Conservation (phyloP, 2,797 vertebrate genomes). For the Chaetophractus vellerosus region DNA sequence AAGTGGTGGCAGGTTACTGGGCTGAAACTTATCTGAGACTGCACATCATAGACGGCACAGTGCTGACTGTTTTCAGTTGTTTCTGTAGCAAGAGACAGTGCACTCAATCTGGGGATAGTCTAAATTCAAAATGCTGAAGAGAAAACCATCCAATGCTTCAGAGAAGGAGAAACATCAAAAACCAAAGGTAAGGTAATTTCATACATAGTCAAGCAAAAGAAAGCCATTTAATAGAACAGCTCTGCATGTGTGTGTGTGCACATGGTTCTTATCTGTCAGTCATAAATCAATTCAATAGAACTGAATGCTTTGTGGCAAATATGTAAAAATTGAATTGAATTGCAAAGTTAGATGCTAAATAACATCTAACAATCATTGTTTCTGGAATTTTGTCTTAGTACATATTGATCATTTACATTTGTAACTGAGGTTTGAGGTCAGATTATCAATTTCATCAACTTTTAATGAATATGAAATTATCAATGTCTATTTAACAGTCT, state of each 20-base stretch:
- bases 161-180: slow-evolving; percentile 95
- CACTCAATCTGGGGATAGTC: slow-evolving; percentile 49
- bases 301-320: slow-evolving; percentile 17
- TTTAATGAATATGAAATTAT: slow-evolving; percentile 37
- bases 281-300: slow-evolving; percentile 30
- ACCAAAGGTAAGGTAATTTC: slow-evolving; percentile 94
- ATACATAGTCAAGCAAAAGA: slow-evolving; percentile 35
- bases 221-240: not conserved
- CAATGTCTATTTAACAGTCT: not conserved
- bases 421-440: slow-evolving; percentile 8
- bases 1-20: slow-evolving; percentile 81
- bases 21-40: slow-evolving; percentile 52
- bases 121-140: slow-evolving; percentile 94
- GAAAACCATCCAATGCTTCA: slow-evolving; percentile 95
- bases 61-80: slow-evolving; percentile 18
- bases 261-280: not conserved
- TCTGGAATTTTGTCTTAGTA: slow-evolving; percentile 12
- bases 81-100: slow-evolving; percentile 64
- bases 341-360: not conserved
- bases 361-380: not conserved
- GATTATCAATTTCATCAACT: not conserved
- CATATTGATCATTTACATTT: not conserved
- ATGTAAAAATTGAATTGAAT: not conserved
- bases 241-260: not conserved
- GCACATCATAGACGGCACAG: not conserved